phyloP scores from a whole-genome alignment of 2,888 invertebrate species.

The Drosophila paramelanica region DNA sequence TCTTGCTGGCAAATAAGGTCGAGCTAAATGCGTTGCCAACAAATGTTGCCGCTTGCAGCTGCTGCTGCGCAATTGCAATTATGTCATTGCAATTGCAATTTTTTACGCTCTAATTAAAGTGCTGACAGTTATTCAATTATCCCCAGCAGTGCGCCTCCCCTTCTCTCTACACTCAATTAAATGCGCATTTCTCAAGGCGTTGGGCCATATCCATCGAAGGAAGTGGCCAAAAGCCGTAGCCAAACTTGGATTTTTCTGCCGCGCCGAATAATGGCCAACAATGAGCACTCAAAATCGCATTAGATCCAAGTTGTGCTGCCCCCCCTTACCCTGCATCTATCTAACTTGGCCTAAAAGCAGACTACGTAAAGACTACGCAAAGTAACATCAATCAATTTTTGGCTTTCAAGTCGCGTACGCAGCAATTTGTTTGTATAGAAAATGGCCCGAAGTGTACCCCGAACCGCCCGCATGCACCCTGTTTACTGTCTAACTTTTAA shows the following conservation, averaged over 20 bases:
- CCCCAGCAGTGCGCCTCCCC: conserved; percentile 32
- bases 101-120: conserved; percentile 76
- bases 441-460: conserved; percentile 53
- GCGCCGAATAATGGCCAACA: conserved; percentile 58
- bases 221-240: conserved; percentile 22
- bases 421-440: conserved; percentile 80
- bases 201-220: conserved; percentile 35
- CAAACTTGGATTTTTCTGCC: conserved; percentile 18
- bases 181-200: conserved; percentile 63
- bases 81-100: conserved; percentile 52
- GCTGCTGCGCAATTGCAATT: conserved; percentile 48
- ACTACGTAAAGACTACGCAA: conserved; percentile 49
- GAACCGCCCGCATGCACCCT: background rate
- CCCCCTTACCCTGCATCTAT: background rate
- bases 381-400: conserved; percentile 78
- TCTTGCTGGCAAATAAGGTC: conserved; percentile 48
- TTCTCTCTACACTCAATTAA: conserved; percentile 65
- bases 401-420: conserved; percentile 78
- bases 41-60: conserved; percentile 48
- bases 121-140: conserved; percentile 78
- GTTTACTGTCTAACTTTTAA: conserved; percentile 69
- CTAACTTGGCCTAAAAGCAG: conserved; percentile 58
- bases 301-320: conserved; percentile 56
- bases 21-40: conserved; percentile 58
- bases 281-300: conserved; percentile 80